phyloP scores from a whole-genome alignment of 2,113 vertebrate genomes.

The Caracal caracal region DNA sequence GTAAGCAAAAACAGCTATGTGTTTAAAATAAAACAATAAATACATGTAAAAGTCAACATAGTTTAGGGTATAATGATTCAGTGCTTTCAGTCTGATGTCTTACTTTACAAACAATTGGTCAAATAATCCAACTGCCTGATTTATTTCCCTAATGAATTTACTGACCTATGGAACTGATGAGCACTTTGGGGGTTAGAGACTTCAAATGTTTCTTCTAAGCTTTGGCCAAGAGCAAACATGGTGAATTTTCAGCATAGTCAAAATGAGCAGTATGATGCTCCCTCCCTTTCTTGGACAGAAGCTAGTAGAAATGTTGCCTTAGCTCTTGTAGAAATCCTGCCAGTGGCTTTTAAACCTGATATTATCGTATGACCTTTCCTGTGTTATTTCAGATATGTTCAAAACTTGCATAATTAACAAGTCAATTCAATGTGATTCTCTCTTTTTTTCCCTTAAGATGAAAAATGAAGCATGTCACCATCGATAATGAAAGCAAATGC shows the following conservation, averaged over 20 bases:
- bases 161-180: slow-evolving; percentile 17
- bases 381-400: slow-evolving; percentile 30
- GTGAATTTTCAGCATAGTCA: background rate
- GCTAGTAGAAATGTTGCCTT: background rate
- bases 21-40: slow-evolving; percentile 17
- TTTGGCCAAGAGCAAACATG: background rate
- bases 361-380: background rate
- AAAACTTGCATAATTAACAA: slow-evolving; percentile 79
- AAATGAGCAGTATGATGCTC: background rate
- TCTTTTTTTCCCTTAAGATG: slow-evolving; percentile 55
- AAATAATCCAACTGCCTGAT: background rate
- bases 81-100: background rate
- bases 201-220: background rate
- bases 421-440: slow-evolving; percentile 70
- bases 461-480: slow-evolving; percentile 83
- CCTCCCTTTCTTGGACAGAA: background rate
- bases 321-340: background rate
- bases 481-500: slow-evolving; percentile 84
- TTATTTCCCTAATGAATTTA: background rate
- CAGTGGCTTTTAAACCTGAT: slow-evolving; percentile 14
- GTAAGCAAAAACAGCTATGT: background rate
- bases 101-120: slow-evolving; percentile 4
- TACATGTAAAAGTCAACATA: background rate
- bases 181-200: background rate
- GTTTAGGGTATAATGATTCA: background rate